Conservation (phyloP, 1,140 invertebrate species). For the Neodiprion fabricii region DNA sequence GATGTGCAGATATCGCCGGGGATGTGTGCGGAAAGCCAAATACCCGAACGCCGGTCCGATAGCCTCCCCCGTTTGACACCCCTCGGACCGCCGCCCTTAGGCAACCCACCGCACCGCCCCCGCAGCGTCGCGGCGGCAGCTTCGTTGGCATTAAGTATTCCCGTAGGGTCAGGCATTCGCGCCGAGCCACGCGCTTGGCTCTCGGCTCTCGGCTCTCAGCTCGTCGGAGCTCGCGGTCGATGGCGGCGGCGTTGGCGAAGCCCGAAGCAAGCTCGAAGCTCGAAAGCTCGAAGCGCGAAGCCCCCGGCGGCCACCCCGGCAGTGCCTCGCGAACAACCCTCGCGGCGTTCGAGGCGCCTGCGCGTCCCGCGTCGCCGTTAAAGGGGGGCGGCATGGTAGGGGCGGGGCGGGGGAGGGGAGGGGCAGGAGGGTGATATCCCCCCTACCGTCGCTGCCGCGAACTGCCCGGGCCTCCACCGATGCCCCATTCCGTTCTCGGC, state of each 20-base stretch:
- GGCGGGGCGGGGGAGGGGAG: background rate
- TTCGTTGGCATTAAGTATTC: conserved; percentile 58
- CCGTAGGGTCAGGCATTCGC: conserved; percentile 50
- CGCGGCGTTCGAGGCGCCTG: background rate
- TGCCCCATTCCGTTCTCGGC: conserved; percentile 62
- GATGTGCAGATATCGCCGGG: no score
- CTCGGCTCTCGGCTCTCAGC: conserved; percentile 30
- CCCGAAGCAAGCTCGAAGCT: conserved; percentile 2
- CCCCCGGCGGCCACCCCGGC: background rate
- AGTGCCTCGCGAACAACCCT: background rate
- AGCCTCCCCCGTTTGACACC: conserved; percentile 14
- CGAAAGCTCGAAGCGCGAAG: background rate
- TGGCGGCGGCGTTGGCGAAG: conserved; percentile 3
- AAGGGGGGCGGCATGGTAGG: background rate
- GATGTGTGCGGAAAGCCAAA: conserved; percentile 3
- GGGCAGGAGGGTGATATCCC: background rate
- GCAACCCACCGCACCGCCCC: conserved; percentile 46
- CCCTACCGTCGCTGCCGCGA: conserved; percentile 35
- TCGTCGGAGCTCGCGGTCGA: background rate
- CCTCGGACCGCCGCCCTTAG: conserved; percentile 29
- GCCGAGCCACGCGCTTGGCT: conserved; percentile 25
- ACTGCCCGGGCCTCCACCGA: conserved; percentile 61
- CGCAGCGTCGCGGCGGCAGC: conserved; percentile 46
- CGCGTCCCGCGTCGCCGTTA: background rate
- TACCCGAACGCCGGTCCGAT: background rate